Evolutionary conservation across 2,113 vertebrate species (phyloP).

Genomic region (Coracopsis vasa): DNA sequence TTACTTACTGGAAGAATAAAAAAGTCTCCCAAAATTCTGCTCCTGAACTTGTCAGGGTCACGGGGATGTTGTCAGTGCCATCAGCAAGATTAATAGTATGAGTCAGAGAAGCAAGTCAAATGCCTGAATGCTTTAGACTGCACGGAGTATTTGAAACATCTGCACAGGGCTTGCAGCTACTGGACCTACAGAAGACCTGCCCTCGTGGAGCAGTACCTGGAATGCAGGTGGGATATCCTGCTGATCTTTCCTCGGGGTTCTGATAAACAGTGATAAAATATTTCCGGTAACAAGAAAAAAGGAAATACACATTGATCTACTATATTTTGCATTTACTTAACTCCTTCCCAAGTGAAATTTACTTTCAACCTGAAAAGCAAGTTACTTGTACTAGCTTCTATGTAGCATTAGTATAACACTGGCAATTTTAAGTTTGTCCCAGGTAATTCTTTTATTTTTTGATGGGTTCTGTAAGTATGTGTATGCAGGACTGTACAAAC

Average conservation of each 20-base stretch:
- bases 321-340: neutral
- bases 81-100: conserved; percentile 8
- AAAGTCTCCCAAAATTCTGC: neutral
- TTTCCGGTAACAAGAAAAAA: conserved; percentile 39
- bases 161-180: conserved; percentile 52
- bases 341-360: neutral
- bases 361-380: neutral
- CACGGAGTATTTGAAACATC: neutral
- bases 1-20: neutral
- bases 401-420: neutral
- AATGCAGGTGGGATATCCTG: conserved; percentile 40
- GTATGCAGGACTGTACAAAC: neutral
- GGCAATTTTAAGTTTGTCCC: neutral
- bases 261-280: conserved; percentile 33
- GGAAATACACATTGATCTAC: neutral
- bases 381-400: neutral
- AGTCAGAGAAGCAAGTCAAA: neutral
- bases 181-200: neutral
- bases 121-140: neutral
- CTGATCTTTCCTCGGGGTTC: conserved; percentile 27
- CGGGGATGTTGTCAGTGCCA: neutral
- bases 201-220: neutral
- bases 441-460: neutral
- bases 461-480: neutral
- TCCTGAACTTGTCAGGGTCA: neutral